A percentile compares a stretch with the other conserved stretches of the same genome.
phyloP scores from a whole-genome alignment of 2,888 invertebrate genomes.

The Thysanoteuthis rhombus region DNA sequence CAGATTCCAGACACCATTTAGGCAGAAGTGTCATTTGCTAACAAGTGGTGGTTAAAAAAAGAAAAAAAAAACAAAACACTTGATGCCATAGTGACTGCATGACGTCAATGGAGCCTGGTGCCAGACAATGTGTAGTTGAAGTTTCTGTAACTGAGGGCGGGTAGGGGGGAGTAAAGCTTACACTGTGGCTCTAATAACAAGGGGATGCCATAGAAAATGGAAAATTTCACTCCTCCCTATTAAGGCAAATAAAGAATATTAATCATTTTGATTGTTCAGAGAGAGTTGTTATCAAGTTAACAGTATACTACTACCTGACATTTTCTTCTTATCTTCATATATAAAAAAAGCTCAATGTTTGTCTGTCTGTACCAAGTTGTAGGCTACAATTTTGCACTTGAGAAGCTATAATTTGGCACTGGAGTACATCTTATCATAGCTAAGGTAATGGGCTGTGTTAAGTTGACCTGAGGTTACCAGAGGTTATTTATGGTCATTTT shows the following conservation, averaged over 20 bases:
- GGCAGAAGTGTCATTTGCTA: not conserved
- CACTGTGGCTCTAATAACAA: not conserved
- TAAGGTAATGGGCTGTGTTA: too few relatives aligned
- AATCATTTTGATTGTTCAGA: not conserved
- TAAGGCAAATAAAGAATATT: not conserved
- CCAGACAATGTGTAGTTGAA: not conserved
- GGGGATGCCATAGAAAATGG: not conserved
- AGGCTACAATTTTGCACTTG: too few relatives aligned
- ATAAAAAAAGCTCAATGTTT: too few relatives aligned
- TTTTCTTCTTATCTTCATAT: too few relatives aligned
- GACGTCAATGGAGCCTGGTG: not conserved
- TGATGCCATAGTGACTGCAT: not conserved
- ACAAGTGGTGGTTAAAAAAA: not conserved
- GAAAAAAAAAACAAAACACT: not conserved
- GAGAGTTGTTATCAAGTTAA: too few relatives aligned
- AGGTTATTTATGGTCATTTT: too few relatives aligned
- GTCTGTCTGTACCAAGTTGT: too few relatives aligned
- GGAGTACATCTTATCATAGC: too few relatives aligned
- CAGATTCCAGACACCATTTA: conserved; percentile 12
- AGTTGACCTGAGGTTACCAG: too few relatives aligned
- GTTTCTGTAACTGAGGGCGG: not conserved
- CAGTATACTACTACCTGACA: too few relatives aligned
- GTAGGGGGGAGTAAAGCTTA: not conserved
- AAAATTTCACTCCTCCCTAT: not conserved
- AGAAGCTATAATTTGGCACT: too few relatives aligned